Conservation (phyloP, 2,888 invertebrate species). For the Agrochola circellaris region DNA sequence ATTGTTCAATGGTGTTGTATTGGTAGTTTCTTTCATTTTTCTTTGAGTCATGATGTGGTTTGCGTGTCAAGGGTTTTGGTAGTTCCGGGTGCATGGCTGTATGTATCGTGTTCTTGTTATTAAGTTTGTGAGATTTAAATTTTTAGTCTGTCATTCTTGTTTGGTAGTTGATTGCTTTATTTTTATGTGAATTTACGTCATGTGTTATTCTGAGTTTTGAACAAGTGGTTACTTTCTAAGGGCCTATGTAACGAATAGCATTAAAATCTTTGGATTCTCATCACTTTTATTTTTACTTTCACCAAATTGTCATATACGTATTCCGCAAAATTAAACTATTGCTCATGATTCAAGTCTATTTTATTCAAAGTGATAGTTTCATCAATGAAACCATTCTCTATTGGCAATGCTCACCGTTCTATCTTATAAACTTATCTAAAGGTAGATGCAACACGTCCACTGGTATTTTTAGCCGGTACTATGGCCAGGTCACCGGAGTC, state of each 20-base stretch:
- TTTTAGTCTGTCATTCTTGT: conserved; percentile 7
- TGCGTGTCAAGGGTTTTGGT: conserved; percentile 55
- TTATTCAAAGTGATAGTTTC: conserved; percentile 13
- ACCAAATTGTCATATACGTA: background rate
- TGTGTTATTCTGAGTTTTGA: background rate
- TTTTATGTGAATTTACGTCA: background rate
- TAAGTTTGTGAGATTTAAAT: conserved; percentile 6
- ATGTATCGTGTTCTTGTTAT: conserved; percentile 22
- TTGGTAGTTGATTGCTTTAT: background rate
- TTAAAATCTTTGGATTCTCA: background rate
- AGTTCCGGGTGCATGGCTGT: conserved; percentile 49
- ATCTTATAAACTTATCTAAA: conserved; percentile 47
- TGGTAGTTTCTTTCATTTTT: conserved; percentile 58
- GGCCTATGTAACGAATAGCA: background rate
- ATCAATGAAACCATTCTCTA: conserved; percentile 39
- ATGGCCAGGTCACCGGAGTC: conserved; percentile 65
- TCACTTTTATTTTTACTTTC: background rate
- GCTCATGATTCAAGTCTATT: background rate
- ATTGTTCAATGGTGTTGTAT: conserved; percentile 69
- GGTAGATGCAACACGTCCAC: conserved; percentile 54
- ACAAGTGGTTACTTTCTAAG: background rate
- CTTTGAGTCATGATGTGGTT: conserved; percentile 51
- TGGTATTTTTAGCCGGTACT: conserved; percentile 69
- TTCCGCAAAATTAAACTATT: background rate
- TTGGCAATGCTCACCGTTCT: conserved; percentile 25